Base-by-base conservation (phyloP, 2,113 vertebrate species). In the Electrona antarctica region DNA sequence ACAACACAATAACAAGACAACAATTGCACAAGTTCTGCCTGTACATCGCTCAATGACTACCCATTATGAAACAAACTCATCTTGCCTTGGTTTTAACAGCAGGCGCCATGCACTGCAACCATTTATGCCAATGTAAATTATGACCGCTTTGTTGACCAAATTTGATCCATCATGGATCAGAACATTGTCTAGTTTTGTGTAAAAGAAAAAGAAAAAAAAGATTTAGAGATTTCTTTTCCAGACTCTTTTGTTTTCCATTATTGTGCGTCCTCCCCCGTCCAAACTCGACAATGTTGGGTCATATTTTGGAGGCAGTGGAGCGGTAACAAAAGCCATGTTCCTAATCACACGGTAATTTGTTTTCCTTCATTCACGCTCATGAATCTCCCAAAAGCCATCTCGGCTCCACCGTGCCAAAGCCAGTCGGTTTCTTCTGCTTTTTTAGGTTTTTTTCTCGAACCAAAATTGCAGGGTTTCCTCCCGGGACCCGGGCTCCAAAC, bases 391-490 rank as follows among this genome's bases (percentile, higher is more conserved):
- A 9, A 41, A 50, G 56, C 69, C 29, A 8, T 21, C 54, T 60
- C 9, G 6, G 49, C 68, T 62, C 28, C 3, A 12, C 54, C 55
- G 33, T 55, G 81, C 73, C 47, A 14, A 72, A 41, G 33, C 33
- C 33, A 41, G 59, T 28, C n/a, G 72, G 76, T 41, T 41, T 41
- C 33, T 41, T 41, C 33, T 41, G 3, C 33, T 41, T 41, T 41
- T 41, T 41, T 41, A 21, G 21, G 21, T 41, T 41, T 41, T 6
- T 41, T 41, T 41, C 33, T 61, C 46, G 70, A 75, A 49, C 79
- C 59, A 9, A 85, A 74, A 78, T 77, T 81, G 64, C 33, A 79
- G 78, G 59, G 9, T 67, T 78, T 48, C 64, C 71, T 69, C 59
- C 10, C 4, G 6, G 6, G 64, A 50, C 69, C 65, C 10, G 29